Evolutionary conservation across 1,140 invertebrate species (phyloP).

Genomic region (Pseudomyrmex cubaensis): DNA sequence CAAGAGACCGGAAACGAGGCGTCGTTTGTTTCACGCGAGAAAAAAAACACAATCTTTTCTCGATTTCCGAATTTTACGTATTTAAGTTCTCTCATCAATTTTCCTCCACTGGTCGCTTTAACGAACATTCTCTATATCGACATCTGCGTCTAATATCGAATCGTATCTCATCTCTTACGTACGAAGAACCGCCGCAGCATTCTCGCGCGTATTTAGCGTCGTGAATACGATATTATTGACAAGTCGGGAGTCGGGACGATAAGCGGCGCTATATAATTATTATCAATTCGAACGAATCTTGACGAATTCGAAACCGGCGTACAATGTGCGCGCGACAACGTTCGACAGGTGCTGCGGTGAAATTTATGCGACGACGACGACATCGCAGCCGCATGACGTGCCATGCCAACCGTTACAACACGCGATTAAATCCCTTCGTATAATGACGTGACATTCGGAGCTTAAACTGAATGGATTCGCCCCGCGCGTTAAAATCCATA

Average conservation of each 20-base stretch:
- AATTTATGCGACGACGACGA: neutral
- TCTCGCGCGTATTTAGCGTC: conserved; percentile 8
- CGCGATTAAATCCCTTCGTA: conserved; percentile 40
- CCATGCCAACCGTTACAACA: neutral
- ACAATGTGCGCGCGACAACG: neutral
- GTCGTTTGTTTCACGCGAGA: no score
- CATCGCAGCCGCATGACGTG: conserved; percentile 24
- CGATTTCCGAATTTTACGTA: no score
- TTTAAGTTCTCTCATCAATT: neutral
- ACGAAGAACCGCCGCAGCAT: neutral
- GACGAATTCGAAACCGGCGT: neutral
- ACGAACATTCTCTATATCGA: neutral
- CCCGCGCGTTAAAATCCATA: conserved; percentile 6
- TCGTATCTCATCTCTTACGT: neutral
- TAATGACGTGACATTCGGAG: neutral
- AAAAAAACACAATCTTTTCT: no score
- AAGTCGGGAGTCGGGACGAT: conserved; percentile 11
- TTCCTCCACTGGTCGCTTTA: neutral
- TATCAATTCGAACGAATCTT: conserved; percentile 45
- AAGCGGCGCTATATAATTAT: neutral
- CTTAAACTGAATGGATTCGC: neutral
- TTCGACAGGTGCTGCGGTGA: conserved; percentile 14
- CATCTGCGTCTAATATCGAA: conserved; percentile 10
- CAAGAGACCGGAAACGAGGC: no score
- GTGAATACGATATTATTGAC: conserved; percentile 37